Conservation (phyloP, 1,140 invertebrate species). For the Cydia pomonella region DNA sequence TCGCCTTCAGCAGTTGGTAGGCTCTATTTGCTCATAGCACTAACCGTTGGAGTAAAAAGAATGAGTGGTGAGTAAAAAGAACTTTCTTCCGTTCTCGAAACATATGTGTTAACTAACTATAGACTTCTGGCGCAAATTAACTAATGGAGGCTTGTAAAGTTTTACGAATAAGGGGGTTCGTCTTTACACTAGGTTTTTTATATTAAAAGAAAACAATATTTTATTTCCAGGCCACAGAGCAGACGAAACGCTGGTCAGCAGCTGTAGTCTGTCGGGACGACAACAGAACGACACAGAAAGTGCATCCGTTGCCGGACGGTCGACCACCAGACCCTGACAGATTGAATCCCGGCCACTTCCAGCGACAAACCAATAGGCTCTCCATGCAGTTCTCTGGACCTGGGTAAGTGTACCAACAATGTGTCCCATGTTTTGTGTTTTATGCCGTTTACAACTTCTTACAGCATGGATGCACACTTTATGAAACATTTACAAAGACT, state of each 20-base stretch:
- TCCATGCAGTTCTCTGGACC: constrained; percentile 92
- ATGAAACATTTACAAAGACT: too few species aligned
- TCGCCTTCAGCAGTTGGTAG: too few species aligned
- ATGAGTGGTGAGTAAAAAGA: too few species aligned
- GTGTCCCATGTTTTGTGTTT: background rate
- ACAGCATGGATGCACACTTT: too few species aligned
- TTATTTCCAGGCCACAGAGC: constrained; percentile 70
- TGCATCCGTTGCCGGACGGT: constrained; percentile 55
- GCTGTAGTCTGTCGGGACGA: constrained; percentile 82
- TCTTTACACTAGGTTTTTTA: background rate
- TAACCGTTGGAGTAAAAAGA: too few species aligned
- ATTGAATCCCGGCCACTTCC: constrained; percentile 70
- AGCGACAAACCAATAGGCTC: constrained; percentile 87
- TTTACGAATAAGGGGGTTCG: too few species aligned
- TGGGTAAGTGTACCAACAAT: constrained; percentile 68
- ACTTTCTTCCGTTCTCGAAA: too few species aligned
- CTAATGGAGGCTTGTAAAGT: too few species aligned
- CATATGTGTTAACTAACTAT: too few species aligned
- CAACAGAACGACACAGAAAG: constrained; percentile 57
- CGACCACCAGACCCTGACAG: constrained; percentile 53
- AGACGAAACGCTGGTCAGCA: constrained; percentile 88
- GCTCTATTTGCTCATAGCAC: too few species aligned
- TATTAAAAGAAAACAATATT: background rate
- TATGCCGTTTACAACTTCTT: background rate
- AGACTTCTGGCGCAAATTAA: too few species aligned